phyloP scores from a whole-genome alignment of 2,113 vertebrate genomes.

The Crotophaga sulcirostris region DNA sequence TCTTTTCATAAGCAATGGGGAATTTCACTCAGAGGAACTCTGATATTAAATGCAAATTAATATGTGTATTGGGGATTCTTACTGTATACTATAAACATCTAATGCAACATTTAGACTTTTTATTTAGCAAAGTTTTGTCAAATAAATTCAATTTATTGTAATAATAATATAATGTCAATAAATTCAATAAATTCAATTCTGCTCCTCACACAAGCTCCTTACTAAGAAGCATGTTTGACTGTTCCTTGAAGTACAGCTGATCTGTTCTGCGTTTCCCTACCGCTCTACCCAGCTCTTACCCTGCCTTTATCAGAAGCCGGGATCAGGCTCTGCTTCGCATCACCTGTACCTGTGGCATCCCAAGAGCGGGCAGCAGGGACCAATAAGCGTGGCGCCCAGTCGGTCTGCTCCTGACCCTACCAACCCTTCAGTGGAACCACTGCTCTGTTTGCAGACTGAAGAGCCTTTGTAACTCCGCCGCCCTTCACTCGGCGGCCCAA shows the following conservation, averaged over 20 bases:
- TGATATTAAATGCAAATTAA: constrained; percentile 34
- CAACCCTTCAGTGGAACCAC: neutral
- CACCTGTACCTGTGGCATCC: constrained; percentile 10
- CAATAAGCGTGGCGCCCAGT: neutral
- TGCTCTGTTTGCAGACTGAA: neutral
- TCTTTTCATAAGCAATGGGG: neutral
- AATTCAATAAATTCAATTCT: neutral
- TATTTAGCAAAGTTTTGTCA: neutral
- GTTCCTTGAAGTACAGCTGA: neutral
- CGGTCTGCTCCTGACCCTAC: neutral
- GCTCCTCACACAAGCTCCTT: neutral
- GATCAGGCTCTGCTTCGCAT: neutral
- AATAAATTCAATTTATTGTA: too few relatives aligned
- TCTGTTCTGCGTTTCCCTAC: neutral
- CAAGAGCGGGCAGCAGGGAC: neutral
- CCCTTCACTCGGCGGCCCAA: neutral
- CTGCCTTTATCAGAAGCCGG: neutral
- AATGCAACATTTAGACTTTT: constrained; percentile 17
- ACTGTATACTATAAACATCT: constrained; percentile 12
- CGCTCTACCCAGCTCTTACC: neutral
- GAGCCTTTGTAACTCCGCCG: neutral
- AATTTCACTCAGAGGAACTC: constrained; percentile 32
- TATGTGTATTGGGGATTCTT: constrained; percentile 11
- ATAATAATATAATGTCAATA: too few relatives aligned
- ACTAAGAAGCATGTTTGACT: neutral